Percentiles rank a stretch among this genome's conserved stretches.
Conservation (phyloP, 2,113 vertebrate species). For the Dasyprocta punctata region DNA sequence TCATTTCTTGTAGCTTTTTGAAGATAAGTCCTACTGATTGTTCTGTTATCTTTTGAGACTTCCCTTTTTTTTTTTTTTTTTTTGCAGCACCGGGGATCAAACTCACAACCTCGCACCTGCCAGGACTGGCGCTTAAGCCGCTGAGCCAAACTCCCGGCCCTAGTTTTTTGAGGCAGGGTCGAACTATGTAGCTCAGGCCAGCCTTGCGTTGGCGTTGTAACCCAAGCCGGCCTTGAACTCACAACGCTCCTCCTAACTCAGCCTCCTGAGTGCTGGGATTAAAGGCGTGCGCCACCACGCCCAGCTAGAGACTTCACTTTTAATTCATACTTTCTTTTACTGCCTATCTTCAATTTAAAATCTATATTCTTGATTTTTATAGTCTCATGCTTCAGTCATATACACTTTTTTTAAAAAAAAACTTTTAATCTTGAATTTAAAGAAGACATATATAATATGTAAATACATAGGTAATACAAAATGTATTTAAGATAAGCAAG, state of each 20-base stretch:
- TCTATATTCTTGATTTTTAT: slow-evolving; percentile 10
- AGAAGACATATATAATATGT: not conserved
- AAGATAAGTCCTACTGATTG: not conserved
- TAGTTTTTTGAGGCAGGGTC: too few relatives aligned
- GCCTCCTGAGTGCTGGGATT: too few relatives aligned
- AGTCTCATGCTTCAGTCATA: not conserved
- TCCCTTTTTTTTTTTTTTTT: too few relatives aligned
- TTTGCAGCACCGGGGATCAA: too few relatives aligned
- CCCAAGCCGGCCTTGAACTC: too few relatives aligned
- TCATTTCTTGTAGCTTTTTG: not conserved
- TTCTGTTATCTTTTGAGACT: not conserved
- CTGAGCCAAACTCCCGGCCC: too few relatives aligned
- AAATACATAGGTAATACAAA: not conserved
- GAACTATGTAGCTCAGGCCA: too few relatives aligned
- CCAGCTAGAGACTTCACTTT: not conserved
- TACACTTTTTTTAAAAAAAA: not conserved
- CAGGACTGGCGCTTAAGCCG: too few relatives aligned
- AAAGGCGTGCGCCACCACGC: too few relatives aligned
- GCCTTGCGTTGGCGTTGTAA: too few relatives aligned
- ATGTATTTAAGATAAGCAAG: not conserved
- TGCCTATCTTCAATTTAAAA: not conserved
- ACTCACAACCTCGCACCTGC: too few relatives aligned
- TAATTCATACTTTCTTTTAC: not conserved
- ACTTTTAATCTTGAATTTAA: not conserved
- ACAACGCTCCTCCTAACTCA: too few relatives aligned